Evolutionary conservation across 2,797 vertebrate species (phyloP), one percentile per base, ranked within the genome.

Genomic region (Diglossa cyanea): DNA sequence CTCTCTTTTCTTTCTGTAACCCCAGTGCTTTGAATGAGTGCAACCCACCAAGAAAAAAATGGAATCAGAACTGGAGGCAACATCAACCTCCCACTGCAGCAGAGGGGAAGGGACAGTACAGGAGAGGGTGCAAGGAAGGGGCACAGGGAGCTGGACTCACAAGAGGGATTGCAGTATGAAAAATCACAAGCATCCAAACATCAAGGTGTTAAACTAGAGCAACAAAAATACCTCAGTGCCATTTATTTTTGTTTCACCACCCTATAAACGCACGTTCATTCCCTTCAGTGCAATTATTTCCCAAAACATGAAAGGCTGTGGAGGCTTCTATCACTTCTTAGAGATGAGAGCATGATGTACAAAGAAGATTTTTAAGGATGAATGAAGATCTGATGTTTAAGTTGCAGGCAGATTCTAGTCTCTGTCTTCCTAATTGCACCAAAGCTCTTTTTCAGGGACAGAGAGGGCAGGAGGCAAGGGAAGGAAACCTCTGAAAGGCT

Each of bases 391-490:
- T 0, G 4, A 71, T 10, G 14, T 63, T 90, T 62, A 72, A 75
- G 44, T 33, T 75, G 35, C 35, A 74, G 9, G 11, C 25, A 72
- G 35, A 72, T 76, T 71, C 45, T 17, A 37, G 39, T 51, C 60
- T 76, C 71, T 63, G 33, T 65, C 44, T 23, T 42, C 35, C 25
- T 53, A 62, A 81, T 7, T 75, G 70, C 55, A 75, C 2, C 6
- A 53, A 75, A 90, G 17, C 30, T 63, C 11, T 31, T 40, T 37
- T n/a, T n/a, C 25, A 6, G 19, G 26, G 2, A 14, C 2, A 17
- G 9, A 11, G 13, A 1, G 6, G 10, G 2, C 1, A 15, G 6
- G 7, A 10, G 13, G 2, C 28, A 58, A 47, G 26, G 55, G 13
- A 76, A 45, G 53, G 11, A 82, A 66, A 63, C 18, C 20, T 58